Conservation (phyloP, 1,140 invertebrate species). For the Drepana arcuata region DNA sequence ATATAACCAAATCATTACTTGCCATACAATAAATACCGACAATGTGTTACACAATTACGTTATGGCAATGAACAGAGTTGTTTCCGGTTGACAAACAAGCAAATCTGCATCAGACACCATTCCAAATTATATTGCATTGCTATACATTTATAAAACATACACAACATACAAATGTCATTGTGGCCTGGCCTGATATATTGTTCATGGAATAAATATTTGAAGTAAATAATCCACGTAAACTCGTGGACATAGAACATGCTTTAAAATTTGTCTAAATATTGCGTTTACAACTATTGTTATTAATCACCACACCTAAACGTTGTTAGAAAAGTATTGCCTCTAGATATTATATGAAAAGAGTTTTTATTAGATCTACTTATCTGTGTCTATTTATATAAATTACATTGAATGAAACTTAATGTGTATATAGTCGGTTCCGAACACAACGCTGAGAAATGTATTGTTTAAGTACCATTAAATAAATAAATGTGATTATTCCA, state of each 20-base stretch:
- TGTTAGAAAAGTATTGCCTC: constrained; percentile 66
- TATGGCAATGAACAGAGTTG: too few relatives aligned
- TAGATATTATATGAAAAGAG: constrained; percentile 56
- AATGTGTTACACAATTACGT: too few relatives aligned
- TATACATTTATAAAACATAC: constrained; percentile 48
- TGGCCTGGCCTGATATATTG: constrained; percentile 36
- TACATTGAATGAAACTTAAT: constrained; percentile 44
- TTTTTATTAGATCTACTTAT: constrained; percentile 55
- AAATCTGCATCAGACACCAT: constrained; percentile 60
- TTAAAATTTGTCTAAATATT: constrained; percentile 57
- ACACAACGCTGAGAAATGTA: constrained; percentile 29
- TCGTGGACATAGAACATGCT: constrained; percentile 37
- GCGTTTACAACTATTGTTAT: constrained; percentile 57
- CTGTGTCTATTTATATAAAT: constrained; percentile 49
- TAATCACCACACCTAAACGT: constrained; percentile 57
- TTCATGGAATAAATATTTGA: constrained; percentile 35
- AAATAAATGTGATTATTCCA: constrained; percentile 26
- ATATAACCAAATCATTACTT: too few relatives aligned
- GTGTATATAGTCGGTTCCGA: constrained; percentile 32
- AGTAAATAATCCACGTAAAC: constrained; percentile 42
- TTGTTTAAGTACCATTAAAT: constrained; percentile 58
- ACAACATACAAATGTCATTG: constrained; percentile 44
- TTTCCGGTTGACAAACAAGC: neutral
- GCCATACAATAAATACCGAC: too few relatives aligned
- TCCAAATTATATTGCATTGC: constrained; percentile 47